Evolutionary conservation across 2,888 invertebrate species (phyloP).

Genomic region (Eupelmus urozonus): DNA sequence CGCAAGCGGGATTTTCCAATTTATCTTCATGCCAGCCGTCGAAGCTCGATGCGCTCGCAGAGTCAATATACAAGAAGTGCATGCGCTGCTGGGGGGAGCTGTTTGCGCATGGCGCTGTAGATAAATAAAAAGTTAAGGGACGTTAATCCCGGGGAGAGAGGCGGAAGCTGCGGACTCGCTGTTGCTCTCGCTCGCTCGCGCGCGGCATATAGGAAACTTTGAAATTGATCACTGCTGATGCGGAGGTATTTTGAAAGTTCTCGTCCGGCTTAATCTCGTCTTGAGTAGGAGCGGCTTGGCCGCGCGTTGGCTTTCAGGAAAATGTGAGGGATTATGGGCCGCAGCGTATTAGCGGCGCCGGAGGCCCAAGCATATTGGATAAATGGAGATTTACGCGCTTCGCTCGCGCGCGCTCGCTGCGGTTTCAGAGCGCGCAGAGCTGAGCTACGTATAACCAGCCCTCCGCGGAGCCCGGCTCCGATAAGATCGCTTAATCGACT

Average conservation of each 20-base stretch:
- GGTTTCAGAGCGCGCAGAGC: slow-evolving; percentile 23
- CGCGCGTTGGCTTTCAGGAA: slow-evolving; percentile 55
- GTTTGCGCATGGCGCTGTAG: background rate
- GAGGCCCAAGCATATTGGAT: slow-evolving; percentile 50
- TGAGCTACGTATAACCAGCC: slow-evolving; percentile 29
- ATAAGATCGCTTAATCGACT: slow-evolving; percentile 67
- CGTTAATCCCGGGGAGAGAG: slow-evolving; percentile 42
- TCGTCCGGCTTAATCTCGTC: slow-evolving; percentile 51
- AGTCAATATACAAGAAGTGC: slow-evolving; percentile 21
- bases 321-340: slow-evolving; percentile 54
- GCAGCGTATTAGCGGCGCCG: slow-evolving; percentile 37
- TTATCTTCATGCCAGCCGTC: slow-evolving; percentile 16
- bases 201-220: slow-evolving; percentile 39
- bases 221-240: slow-evolving; percentile 54
- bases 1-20: background rate
- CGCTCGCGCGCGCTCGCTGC: slow-evolving; percentile 21
- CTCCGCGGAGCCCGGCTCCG: slow-evolving; percentile 31
- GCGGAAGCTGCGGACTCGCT: background rate
- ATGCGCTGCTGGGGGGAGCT: background rate
- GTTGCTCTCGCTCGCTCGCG: background rate
- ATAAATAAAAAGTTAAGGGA: slow-evolving; percentile 45
- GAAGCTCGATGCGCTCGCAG: too few species aligned
- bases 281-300: slow-evolving; percentile 44
- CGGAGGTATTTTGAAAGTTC: slow-evolving; percentile 54
- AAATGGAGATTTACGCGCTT: slow-evolving; percentile 58